A percentile compares a stretch with the other conserved stretches of the same genome.
Conservation (phyloP, 2,888 invertebrate species). For the Luperina testacea region DNA sequence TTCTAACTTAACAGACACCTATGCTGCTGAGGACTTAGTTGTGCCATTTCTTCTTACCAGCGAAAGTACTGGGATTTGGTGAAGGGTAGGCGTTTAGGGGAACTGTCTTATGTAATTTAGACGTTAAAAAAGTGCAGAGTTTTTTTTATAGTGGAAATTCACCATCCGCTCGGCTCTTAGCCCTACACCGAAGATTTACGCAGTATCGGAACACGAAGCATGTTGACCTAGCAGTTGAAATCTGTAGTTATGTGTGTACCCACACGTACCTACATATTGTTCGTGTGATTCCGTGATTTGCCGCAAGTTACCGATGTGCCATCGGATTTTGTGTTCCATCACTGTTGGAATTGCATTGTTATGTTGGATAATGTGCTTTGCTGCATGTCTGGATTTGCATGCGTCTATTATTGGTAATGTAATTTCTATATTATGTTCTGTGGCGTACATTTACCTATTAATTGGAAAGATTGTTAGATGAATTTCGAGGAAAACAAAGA, state of each 20-base stretch:
- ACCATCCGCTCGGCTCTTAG: slow-evolving; percentile 55
- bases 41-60: background rate
- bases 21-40: background rate
- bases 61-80: background rate
- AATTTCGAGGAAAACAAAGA: background rate
- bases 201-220: slow-evolving; percentile 76
- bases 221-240: slow-evolving; percentile 80
- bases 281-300: slow-evolving; percentile 58
- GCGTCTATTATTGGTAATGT: background rate
- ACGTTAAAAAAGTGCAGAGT: background rate
- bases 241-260: slow-evolving; percentile 74
- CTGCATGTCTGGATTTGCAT: slow-evolving; percentile 8
- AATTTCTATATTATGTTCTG: background rate
- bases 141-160: background rate
- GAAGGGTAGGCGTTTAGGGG: background rate
- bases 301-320: slow-evolving; percentile 49
- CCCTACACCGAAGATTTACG: slow-evolving; percentile 79
- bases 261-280: slow-evolving; percentile 60
- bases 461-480: background rate
- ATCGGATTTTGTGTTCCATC: slow-evolving; percentile 34
- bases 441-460: background rate
- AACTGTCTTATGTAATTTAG: background rate
- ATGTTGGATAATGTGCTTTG: slow-evolving; percentile 24
- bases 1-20: background rate
- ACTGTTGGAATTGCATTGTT: slow-evolving; percentile 33